A percentile compares a stretch with the other conserved stretches of the same genome.
These are phyloP conservation scores for Neoniphon sammara DNA, from an alignment of 2,797 vertebrate species.

Conservation along the genomic window DNA sequence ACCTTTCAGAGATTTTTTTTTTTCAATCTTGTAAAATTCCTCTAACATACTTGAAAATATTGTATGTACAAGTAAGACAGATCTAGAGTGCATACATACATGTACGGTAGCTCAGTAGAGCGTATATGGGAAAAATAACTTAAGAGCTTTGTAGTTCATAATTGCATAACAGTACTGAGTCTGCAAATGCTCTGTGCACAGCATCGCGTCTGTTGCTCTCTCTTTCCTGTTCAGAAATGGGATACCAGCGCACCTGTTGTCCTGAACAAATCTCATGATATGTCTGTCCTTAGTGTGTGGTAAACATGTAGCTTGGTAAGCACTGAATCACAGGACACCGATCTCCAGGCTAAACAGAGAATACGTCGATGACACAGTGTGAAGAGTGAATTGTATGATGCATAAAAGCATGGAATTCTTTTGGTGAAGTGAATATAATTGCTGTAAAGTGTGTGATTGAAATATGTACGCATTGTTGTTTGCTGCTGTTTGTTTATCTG, in stretches of 20 bases:
- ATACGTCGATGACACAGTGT: conserved; percentile 13
- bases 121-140: conserved; percentile 21
- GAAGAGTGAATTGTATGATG: conserved; percentile 16
- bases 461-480: conserved; percentile 25
- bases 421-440: conserved; percentile 6
- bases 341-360: conserved; percentile 17
- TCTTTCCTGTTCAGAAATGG: background rate
- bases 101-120: conserved; percentile 32
- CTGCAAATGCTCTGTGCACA: conserved; percentile 19
- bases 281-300: conserved; percentile 38
- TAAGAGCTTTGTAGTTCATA: conserved; percentile 20
- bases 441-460: conserved; percentile 19
- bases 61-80: conserved; percentile 35
- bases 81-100: conserved; percentile 31
- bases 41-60: conserved; percentile 72
- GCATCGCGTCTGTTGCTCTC: conserved; percentile 16
- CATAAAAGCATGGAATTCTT: conserved; percentile 15
- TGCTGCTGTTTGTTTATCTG: conserved; percentile 16
- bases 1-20: conserved; percentile 10
- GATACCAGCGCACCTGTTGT: conserved; percentile 27
- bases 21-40: conserved; percentile 23
- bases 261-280: background rate
- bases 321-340: conserved; percentile 17
- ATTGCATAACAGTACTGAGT: conserved; percentile 30
- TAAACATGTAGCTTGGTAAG: conserved; percentile 22